Conservation (phyloP, 2,888 invertebrate genomes). For the Scaptomyza cyrtandrae region DNA sequence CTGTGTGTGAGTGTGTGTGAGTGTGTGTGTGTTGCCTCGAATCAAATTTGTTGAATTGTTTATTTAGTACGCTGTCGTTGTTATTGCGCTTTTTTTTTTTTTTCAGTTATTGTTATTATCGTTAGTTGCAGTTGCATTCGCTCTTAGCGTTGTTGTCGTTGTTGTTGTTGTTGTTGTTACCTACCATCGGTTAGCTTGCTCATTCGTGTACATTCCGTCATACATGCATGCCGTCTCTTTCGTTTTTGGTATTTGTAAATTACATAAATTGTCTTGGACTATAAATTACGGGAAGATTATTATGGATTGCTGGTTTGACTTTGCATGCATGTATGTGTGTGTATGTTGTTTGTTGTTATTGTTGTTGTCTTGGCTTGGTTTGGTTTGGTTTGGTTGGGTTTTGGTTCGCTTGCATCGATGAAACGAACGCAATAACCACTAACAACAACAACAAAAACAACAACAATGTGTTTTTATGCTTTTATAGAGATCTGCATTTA, state of each 20-base stretch:
- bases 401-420: slow-evolving; percentile 37
- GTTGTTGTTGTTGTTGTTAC: slow-evolving; percentile 26
- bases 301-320: slow-evolving; percentile 69
- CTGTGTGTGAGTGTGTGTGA: slow-evolving; percentile 38
- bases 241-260: slow-evolving; percentile 77
- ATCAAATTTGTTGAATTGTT: slow-evolving; percentile 82
- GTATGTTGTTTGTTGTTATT: slow-evolving; percentile 17
- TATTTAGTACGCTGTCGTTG: slow-evolving; percentile 74
- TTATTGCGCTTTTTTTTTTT: slow-evolving; percentile 40
- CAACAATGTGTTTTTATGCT: slow-evolving; percentile 44
- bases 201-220: slow-evolving; percentile 44
- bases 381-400: slow-evolving; percentile 52
- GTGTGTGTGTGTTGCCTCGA: slow-evolving; percentile 66
- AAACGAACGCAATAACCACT: slow-evolving; percentile 51
- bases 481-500: slow-evolving; percentile 78
- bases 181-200: slow-evolving; percentile 36
- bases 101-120: slow-evolving; percentile 77
- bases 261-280: slow-evolving; percentile 78
- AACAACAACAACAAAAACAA: slow-evolving; percentile 36
- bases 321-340: slow-evolving; percentile 29
- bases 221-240: slow-evolving; percentile 62
- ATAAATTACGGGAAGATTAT: slow-evolving; percentile 78
- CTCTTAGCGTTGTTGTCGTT: slow-evolving; percentile 35
- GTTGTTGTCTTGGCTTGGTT: slow-evolving; percentile 49
- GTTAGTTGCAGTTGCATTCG: slow-evolving; percentile 78